Evolutionary conservation across 2,113 vertebrate species (phyloP).

Genomic region (Callithrix jacchus): DNA sequence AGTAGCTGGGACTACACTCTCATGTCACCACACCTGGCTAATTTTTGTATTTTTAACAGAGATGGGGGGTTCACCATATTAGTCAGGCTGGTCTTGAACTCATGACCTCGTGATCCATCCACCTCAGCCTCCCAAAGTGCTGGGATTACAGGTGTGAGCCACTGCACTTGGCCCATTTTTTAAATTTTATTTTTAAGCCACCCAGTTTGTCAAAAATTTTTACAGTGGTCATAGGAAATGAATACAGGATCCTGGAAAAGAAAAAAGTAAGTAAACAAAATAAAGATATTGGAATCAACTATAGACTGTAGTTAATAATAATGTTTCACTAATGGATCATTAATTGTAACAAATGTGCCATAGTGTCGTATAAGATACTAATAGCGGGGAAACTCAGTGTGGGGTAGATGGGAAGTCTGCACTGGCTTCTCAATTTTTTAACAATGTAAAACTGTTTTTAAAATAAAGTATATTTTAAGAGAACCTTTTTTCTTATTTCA

Average conservation of each 20-base stretch:
- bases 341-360: not conserved
- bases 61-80: too few species aligned
- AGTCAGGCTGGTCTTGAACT: too few species aligned
- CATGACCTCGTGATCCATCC: too few species aligned
- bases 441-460: not conserved
- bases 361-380: not conserved
- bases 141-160: too few species aligned
- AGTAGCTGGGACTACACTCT: too few species aligned
- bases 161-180: too few species aligned
- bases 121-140: too few species aligned
- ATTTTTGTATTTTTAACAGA: too few species aligned
- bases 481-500: not conserved
- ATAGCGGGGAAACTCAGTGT: not conserved
- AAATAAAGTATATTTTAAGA: not conserved
- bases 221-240: not conserved
- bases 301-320: not conserved
- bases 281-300: not conserved
- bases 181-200: not conserved
- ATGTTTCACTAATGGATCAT: not conserved
- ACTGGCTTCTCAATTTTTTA: not conserved
- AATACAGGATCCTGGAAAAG: not conserved
- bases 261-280: not conserved
- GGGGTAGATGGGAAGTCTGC: not conserved
- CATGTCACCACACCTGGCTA: too few species aligned
- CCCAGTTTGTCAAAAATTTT: not conserved